Base-by-base conservation (phyloP, 2,113 vertebrate species). In the Thinocorus orbignyianus region DNA sequence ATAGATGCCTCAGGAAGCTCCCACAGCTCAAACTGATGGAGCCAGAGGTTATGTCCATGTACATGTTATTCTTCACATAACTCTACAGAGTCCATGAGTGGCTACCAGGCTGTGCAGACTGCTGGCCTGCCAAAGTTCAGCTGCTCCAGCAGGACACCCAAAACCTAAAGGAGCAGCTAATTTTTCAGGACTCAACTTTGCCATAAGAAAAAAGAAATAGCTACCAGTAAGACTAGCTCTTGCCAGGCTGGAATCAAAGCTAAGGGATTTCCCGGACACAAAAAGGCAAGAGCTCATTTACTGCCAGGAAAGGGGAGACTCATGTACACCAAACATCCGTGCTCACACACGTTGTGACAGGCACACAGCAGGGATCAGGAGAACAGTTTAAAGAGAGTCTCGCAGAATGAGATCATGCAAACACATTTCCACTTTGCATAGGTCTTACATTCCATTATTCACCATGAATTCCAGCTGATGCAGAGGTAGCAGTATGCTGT, bases 51-150 rank as follows among this genome's bases (percentile, higher is more conserved):
- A 17, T 2, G 44, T 5, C 41, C 49, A 60, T 0, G 5, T 23
- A 79, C 6, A 2, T 10, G 18, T 17, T 74, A 51, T 19, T 76
- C 42, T 48, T 41, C 10, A 28, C 23, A 54, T 54, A 15, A 15
- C 35, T 73, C 49, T 77, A 4, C 19, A 17, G 3, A 49, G 37
- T n/a, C 24, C 31, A 64, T 68, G 23, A 37, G 31, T 0, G 0
- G 20, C 3, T 13, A 33, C 3, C 62, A 52, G 44, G 28, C 58
- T 83, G 2, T 1, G 35, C 12, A 66, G 31, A n/a, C 19, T 25
- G 23, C n/a, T 49, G n/a, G 35, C 17, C 72, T 83, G 58, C 7
- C 41, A 9, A 52, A 57, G 35, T 17, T 88, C 49, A 77, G 64
- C 30, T 72, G 48, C 49, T 81, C 57, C 17, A 65, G 58, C 14